These are phyloP conservation scores for Eupristina koningsbergeri DNA, from an alignment of 1,140 invertebrate genomes.

Conservation along the genomic window DNA sequence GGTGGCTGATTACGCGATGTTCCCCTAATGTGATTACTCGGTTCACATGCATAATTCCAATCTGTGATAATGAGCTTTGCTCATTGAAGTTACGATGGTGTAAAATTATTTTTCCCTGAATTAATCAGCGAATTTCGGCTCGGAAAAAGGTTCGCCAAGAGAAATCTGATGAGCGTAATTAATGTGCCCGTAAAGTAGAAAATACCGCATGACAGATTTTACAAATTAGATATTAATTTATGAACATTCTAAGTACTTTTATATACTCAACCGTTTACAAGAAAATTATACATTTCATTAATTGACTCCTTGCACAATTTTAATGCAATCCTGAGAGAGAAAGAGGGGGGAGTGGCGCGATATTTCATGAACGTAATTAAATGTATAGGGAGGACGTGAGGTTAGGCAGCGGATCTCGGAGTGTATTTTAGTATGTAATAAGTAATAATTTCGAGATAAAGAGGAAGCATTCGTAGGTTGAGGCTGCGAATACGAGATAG, in stretches of 20 bases:
- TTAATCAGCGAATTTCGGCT: neutral
- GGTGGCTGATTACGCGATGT: neutral
- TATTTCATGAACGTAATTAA: neutral
- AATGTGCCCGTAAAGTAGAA: neutral
- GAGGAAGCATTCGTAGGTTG: slow-evolving; percentile 19
- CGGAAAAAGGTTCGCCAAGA: neutral
- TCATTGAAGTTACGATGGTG: neutral
- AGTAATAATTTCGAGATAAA: slow-evolving; percentile 12
- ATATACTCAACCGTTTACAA: neutral
- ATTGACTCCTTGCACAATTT: slow-evolving; percentile 48
- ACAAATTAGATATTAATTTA: slow-evolving; percentile 34
- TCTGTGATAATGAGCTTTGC: neutral
- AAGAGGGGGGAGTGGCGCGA: too few species aligned
- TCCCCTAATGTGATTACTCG: too few species aligned
- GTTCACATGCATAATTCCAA: too few species aligned
- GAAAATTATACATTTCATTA: slow-evolving; percentile 40
- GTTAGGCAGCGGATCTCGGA: neutral
- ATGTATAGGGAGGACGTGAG: neutral
- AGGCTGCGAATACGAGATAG: slow-evolving; percentile 17
- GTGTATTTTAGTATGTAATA: slow-evolving; percentile 36
- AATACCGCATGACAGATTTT: neutral
- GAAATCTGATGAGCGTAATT: neutral
- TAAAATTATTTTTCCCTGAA: neutral
- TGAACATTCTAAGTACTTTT: neutral
- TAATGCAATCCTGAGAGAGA: neutral